Evolutionary conservation across 2,888 invertebrate genomes (phyloP).

Genomic region (Cosmorhoe ocellata): DNA sequence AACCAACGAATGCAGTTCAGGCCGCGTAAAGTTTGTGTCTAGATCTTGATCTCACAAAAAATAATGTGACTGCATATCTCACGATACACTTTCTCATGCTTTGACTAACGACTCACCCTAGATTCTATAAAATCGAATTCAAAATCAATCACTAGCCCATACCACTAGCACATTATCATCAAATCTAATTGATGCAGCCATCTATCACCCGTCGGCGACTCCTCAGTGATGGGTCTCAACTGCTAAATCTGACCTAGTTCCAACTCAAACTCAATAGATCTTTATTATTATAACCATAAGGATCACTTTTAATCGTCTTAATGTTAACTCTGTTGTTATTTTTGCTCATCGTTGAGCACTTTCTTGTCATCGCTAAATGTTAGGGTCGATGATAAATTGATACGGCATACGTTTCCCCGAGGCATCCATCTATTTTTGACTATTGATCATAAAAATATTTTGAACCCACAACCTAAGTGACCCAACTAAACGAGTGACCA

Average conservation of each 20-base stretch:
- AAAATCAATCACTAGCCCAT: constrained; percentile 1
- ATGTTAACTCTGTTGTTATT: too few species aligned
- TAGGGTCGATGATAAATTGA: neutral
- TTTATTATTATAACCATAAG: too few species aligned
- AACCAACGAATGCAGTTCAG: too few species aligned
- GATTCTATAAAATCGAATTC: constrained; percentile 1
- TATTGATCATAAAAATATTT: too few species aligned
- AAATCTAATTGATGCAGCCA: constrained; percentile 1
- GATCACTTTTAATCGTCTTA: too few species aligned
- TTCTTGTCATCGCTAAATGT: constrained; percentile 5
- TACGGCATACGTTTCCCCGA: too few species aligned
- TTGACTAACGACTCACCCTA: neutral
- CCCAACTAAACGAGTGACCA: too few species aligned
- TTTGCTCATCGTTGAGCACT: neutral
- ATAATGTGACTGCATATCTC: neutral
- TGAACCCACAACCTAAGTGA: too few species aligned
- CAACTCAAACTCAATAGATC: too few species aligned
- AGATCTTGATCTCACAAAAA: neutral
- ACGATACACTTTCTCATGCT: neutral
- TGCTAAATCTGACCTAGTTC: too few species aligned
- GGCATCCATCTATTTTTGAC: too few species aligned
- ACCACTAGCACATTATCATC: constrained; percentile 7
- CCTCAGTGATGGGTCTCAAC: neutral
- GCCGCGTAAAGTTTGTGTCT: too few species aligned
- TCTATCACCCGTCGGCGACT: constrained; percentile 13